phyloP scores from a whole-genome alignment of 2,888 invertebrate genomes.

The Dastarcus helophoroides region DNA sequence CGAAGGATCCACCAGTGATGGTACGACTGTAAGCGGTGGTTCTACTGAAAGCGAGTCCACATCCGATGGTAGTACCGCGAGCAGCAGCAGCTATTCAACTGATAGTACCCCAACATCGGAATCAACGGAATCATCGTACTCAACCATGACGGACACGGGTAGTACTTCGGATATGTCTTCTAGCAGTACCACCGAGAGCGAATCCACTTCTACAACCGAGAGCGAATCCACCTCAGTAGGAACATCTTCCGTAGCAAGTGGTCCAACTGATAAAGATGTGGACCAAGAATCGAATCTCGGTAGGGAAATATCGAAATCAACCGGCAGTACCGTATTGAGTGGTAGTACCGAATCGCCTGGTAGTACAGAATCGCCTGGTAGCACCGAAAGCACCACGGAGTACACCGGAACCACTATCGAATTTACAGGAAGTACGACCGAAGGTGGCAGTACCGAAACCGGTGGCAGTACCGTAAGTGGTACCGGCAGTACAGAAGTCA shows the following conservation, averaged over 20 bases:
- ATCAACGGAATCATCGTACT: constrained; percentile 11
- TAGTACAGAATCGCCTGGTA: constrained; percentile 17
- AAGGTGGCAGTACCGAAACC: too few species aligned
- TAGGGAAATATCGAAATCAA: constrained; percentile 12
- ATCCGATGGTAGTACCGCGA: constrained; percentile 5
- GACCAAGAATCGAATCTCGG: constrained; percentile 6
- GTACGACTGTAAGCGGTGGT: constrained; percentile 13
- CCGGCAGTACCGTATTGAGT: constrained; percentile 13
- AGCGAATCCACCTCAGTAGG: not conserved
- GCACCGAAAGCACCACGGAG: constrained; percentile 14
- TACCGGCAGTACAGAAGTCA: constrained; percentile 11
- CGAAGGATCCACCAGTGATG: constrained; percentile 13
- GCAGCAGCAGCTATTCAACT: constrained; percentile 6
- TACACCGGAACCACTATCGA: constrained; percentile 16
- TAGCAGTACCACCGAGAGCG: constrained; percentile 4
- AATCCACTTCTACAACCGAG: not conserved
- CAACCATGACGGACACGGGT: constrained; percentile 17
- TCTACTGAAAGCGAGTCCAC: constrained; percentile 10
- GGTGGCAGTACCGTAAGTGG: too few species aligned
- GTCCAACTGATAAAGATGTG: not conserved
- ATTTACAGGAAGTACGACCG: constrained; percentile 16
- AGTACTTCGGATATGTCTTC: constrained; percentile 13
- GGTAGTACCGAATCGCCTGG: constrained; percentile 12
- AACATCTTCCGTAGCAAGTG: not conserved
- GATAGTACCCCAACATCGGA: constrained; percentile 13